Percentiles rank a stretch among this genome's conserved stretches.
Evolutionary conservation across 53 echinoderm and acorn worm genomes (phyloP).

Genomic region (Hippasteria phrygiana): DNA sequence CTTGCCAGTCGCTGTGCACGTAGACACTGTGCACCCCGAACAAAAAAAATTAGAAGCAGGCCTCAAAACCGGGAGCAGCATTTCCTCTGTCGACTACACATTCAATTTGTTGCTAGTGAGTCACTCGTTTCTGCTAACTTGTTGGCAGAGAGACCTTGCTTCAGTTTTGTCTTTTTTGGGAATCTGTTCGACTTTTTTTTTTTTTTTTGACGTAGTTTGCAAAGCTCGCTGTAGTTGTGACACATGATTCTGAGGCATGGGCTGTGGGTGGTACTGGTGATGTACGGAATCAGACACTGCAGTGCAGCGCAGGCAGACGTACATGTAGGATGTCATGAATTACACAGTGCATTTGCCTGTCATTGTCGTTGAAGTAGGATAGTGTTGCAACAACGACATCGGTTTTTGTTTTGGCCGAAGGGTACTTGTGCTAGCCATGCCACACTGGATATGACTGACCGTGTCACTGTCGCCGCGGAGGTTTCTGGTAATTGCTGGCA

Average conservation of each 20-base stretch:
- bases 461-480: background rate
- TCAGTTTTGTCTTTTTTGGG: background rate
- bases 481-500: background rate
- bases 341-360: background rate
- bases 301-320: background rate
- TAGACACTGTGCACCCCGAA: too few relatives aligned
- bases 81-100: conserved; percentile 30
- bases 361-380: background rate
- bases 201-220: background rate
- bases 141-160: background rate
- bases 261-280: background rate
- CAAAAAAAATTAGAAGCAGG: conserved; percentile 8
- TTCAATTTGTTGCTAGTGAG: background rate
- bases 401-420: background rate
- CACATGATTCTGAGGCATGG: background rate
- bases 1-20: background rate
- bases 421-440: too few relatives aligned
- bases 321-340: conserved; percentile 54
- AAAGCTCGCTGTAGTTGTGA: background rate
- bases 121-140: conserved; percentile 28
- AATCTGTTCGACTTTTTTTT: background rate
- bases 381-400: too few relatives aligned
- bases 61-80: conserved; percentile 2
- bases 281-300: background rate
- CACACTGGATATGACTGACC: background rate